Evolutionary conservation across 2,797 vertebrate species (phyloP).

Genomic region (Acridotheres tristis): DNA sequence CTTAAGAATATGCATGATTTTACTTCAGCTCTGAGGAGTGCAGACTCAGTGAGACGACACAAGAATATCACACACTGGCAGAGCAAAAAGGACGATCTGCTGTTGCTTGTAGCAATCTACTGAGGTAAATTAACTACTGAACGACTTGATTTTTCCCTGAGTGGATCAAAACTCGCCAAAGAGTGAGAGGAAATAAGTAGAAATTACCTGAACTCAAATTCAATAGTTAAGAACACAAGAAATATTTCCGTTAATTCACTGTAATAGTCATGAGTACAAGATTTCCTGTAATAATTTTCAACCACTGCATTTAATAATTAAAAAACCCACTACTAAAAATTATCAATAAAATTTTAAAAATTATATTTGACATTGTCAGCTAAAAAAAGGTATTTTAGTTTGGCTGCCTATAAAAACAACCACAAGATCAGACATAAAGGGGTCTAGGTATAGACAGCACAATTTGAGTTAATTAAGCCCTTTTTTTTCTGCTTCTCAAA

Average conservation of each 20-base stretch:
- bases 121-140: not conserved
- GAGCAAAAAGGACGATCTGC: not conserved
- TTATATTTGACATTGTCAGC: not conserved
- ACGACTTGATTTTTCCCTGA: not conserved
- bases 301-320: not conserved
- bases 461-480: not conserved
- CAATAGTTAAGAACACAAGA: not conserved
- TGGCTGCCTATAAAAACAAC: not conserved
- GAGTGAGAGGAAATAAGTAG: not conserved
- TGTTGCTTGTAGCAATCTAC: not conserved
- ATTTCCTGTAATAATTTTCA: not conserved
- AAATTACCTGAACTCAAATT: not conserved
- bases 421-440: not conserved
- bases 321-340: not conserved
- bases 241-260: not conserved
- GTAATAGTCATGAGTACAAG: not conserved
- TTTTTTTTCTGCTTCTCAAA: not conserved
- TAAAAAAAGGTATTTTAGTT: constrained; percentile 16
- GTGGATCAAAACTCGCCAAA: not conserved
- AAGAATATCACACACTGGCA: not conserved
- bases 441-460: not conserved
- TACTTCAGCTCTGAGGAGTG: not conserved
- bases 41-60: not conserved
- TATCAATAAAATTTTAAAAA: not conserved
- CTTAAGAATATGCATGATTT: not conserved